Evolutionary conservation across 2,113 vertebrate genomes (phyloP).

Genomic region (Perca fluviatilis): DNA sequence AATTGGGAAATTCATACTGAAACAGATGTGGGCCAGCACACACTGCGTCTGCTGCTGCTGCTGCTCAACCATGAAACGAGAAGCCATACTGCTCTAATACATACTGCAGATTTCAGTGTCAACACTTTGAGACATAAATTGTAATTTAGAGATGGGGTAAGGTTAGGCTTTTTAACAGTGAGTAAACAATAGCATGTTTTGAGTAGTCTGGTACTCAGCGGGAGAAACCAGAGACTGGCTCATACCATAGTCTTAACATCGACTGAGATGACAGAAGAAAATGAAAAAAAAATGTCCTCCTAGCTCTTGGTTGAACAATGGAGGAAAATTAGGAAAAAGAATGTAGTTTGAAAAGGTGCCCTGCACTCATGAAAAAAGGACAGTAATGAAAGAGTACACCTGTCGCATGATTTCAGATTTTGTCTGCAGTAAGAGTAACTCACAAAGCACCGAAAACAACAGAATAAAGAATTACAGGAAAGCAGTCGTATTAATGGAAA

Average conservation of each 20-base stretch:
- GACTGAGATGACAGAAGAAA: too few relatives aligned
- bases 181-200: neutral
- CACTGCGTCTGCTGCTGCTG: neutral
- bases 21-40: slow-evolving; percentile 2
- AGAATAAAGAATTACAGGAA: slow-evolving; percentile 4
- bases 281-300: too few relatives aligned
- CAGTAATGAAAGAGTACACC: slow-evolving; percentile 40
- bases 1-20: neutral
- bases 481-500: neutral
- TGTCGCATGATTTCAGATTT: slow-evolving; percentile 45
- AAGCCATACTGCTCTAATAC: neutral
- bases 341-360: slow-evolving; percentile 54
- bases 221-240: neutral
- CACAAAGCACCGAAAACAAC: neutral
- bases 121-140: too few relatives aligned
- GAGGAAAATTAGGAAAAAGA: slow-evolving; percentile 58
- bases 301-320: too few relatives aligned
- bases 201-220: neutral
- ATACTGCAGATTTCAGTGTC: neutral
- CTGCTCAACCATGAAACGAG: neutral
- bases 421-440: slow-evolving; percentile 3
- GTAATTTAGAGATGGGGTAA: neutral
- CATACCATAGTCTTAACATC: neutral
- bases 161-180: neutral
- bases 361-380: slow-evolving; percentile 29